Conservation (phyloP, 2,888 invertebrate genomes). For the Suillia variegata region DNA sequence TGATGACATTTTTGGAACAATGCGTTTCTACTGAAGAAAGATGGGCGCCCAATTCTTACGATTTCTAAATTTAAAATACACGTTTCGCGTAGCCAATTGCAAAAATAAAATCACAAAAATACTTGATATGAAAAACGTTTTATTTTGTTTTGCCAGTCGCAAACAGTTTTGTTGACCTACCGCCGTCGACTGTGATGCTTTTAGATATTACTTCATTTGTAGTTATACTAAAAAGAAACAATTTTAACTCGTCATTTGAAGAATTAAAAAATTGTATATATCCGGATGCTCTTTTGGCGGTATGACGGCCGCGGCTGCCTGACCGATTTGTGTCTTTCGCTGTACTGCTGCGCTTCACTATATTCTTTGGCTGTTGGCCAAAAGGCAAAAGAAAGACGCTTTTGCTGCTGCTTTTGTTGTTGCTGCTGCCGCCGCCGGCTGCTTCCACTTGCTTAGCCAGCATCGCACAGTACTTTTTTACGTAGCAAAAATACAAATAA, state of each 20-base stretch:
- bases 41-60: too few relatives aligned
- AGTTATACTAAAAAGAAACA: too few relatives aligned
- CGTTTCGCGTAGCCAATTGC: too few relatives aligned
- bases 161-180: slow-evolving; percentile 17
- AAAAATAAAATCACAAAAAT: too few relatives aligned
- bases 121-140: too few relatives aligned
- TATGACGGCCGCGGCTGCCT: slow-evolving; percentile 1
- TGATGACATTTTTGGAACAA: slow-evolving; percentile 45
- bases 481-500: too few relatives aligned
- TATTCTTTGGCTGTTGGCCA: slow-evolving; percentile 36
- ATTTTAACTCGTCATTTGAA: too few relatives aligned
- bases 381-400: slow-evolving; percentile 8
- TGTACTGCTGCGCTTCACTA: slow-evolving; percentile 17
- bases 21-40: background rate
- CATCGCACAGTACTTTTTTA: too few relatives aligned
- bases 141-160: background rate
- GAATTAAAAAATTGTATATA: slow-evolving; percentile 15
- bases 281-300: slow-evolving; percentile 15
- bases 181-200: too few relatives aligned
- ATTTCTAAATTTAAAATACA: too few relatives aligned
- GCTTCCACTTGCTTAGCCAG: too few relatives aligned
- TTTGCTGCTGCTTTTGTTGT: slow-evolving; percentile 16
- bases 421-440: slow-evolving; percentile 3
- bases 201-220: too few relatives aligned
- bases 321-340: slow-evolving; percentile 11